Base-by-base conservation (phyloP, 23 tunicate species). In the Oikopleura dioica region DNA sequence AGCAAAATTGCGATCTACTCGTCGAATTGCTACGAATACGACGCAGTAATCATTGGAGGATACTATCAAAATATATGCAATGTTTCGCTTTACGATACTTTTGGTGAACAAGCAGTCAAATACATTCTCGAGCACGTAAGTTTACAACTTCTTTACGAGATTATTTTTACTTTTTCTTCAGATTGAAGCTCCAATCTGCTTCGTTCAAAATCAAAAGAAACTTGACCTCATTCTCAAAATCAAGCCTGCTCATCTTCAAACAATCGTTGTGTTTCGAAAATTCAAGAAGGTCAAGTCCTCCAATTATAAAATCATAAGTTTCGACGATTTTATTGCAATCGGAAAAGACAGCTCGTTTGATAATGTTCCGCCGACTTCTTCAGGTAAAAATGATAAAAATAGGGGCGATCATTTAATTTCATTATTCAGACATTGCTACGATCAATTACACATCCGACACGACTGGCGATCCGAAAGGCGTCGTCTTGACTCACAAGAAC, bases 61-160 rank as follows among this genome's bases (percentile, higher is more conserved):
- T 63, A 63, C 26, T 28, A 28, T 63, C 33, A 12, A 5, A 63
- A 63, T 63, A 2, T 24, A 5, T 5, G 30, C 29, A 63, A 63
- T 58, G 92, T 91, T 33, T 86, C 97, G n/a, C 80, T 91, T 75
- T 91, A 91, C 76, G 97, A 91, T 38, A 91, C 97, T 0, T 81
- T 91, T 26, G 97, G 97, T 0, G 83, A 86, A 9, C 79, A 82
- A 38, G 82, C 92, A 1, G 83, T 91, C 31, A 50, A 78, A 36
- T 84, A 80, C 59, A 85, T 91, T 37, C 76, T 85, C 59, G 78
- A 82, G 16, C 83, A n/a, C n/a, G n/a, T n/a, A n/a, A n/a, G n/a
- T n/a, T n/a, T n/a, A n/a, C n/a, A n/a, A n/a, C n/a, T n/a, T n/a
- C n/a, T n/a, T n/a, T n/a, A n/a, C n/a, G n/a, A n/a, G n/a, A n/a